Percentiles rank a stretch among this genome's conserved stretches.
These are phyloP conservation scores for Eupithecia pulchellata DNA, from an alignment of 2,888 invertebrate species.

Conservation along the genomic window DNA sequence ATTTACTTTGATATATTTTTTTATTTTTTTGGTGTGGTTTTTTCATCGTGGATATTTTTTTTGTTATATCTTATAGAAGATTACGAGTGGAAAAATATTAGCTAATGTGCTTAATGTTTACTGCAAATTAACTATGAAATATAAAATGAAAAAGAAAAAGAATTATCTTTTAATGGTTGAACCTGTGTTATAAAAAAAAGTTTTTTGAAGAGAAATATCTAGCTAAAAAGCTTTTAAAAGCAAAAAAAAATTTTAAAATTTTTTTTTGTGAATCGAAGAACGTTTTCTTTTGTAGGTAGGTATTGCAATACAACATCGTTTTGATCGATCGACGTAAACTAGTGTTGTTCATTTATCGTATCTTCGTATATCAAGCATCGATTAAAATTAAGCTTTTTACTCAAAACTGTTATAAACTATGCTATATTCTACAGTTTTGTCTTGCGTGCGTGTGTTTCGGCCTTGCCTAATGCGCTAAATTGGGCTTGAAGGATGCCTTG, in stretches of 20 bases:
- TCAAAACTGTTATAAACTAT: constrained; percentile 53
- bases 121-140: too few relatives aligned
- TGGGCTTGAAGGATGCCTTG: constrained; percentile 70
- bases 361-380: constrained; percentile 21
- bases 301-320: not conserved
- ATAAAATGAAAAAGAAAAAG: too few relatives aligned
- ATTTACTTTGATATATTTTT: too few relatives aligned
- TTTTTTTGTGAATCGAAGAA: not conserved
- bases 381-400: constrained; percentile 50
- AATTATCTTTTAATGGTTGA: too few relatives aligned
- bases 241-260: not conserved
- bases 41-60: too few relatives aligned
- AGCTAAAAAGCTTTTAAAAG: too few relatives aligned
- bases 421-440: constrained; percentile 41
- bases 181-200: too few relatives aligned
- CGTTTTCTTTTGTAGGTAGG: constrained; percentile 2
- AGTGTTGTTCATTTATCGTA: constrained; percentile 12
- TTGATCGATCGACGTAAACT: not conserved
- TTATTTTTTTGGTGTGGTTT: too few relatives aligned
- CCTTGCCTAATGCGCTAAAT: constrained; percentile 75
- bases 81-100: too few relatives aligned
- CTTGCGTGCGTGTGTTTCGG: constrained; percentile 67
- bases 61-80: too few relatives aligned
- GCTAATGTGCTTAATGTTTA: too few relatives aligned
- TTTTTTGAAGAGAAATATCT: too few relatives aligned